Evolutionary conservation across 2,888 invertebrate genomes (phyloP).

Genomic region (Ochropleura plecta): DNA sequence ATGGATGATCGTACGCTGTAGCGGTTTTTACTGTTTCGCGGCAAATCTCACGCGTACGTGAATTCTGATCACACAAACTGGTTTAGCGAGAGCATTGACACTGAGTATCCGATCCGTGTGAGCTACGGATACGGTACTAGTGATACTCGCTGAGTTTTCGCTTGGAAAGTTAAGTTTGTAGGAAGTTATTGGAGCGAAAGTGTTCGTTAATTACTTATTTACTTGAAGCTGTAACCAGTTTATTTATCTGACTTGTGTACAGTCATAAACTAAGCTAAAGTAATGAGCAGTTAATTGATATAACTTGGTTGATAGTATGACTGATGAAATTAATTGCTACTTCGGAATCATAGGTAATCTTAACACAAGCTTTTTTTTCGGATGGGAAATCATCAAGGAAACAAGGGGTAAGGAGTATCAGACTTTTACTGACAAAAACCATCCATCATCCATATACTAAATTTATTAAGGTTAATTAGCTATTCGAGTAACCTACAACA

Average conservation of each 20-base stretch:
- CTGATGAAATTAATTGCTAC: not conserved
- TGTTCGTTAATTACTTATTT: conserved; percentile 26
- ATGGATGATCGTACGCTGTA: conserved; percentile 33
- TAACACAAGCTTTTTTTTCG: not conserved
- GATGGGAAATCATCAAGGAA: no score
- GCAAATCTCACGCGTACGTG: conserved; percentile 54
- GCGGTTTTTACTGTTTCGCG: conserved; percentile 45
- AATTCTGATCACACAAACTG: conserved; percentile 60
- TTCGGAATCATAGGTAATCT: not conserved
- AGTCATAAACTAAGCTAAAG: not conserved
- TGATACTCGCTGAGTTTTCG: conserved; percentile 53
- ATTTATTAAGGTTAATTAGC: no score
- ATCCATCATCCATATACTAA: no score
- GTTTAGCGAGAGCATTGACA: conserved; percentile 66
- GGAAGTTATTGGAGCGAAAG: conserved; percentile 59
- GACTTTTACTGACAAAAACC: no score
- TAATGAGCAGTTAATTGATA: conserved; percentile 14
- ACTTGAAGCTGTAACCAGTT: conserved; percentile 12
- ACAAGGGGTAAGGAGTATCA: no score
- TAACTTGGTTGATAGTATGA: not conserved
- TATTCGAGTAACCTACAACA: no score
- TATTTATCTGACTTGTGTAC: conserved; percentile 17
- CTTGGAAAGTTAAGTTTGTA: conserved; percentile 46
- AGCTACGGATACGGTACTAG: conserved; percentile 52
- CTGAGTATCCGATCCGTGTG: conserved; percentile 58